These are phyloP conservation scores for Aurelia coerulea DNA, from an alignment of 30 jellyfish, hydroid and myxozoan species.

Conservation along the genomic window DNA sequence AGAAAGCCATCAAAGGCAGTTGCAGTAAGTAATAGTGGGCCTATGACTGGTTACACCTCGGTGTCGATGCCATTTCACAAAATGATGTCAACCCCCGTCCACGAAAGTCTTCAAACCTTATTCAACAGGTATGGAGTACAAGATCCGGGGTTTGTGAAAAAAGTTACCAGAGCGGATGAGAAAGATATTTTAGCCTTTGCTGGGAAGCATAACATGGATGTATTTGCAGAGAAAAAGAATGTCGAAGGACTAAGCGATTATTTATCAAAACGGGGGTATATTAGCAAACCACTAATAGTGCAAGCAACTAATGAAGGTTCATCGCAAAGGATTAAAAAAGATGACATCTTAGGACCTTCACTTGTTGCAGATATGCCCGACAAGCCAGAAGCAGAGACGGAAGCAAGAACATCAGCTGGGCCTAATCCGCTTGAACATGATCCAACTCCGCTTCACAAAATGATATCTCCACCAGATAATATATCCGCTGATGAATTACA, in stretches of 20 bases:
- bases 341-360: conserved; percentile 31
- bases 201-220: conserved; percentile 68
- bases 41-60: conserved; percentile 67
- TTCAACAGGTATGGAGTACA: conserved; percentile 41
- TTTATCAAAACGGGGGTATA: conserved; percentile 26
- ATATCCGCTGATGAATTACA: conserved; percentile 42
- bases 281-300: conserved; percentile 22
- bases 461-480: conserved; percentile 47
- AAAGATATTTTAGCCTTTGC: conserved; percentile 62
- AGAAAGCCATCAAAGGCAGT: background rate
- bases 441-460: conserved; percentile 58
- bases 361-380: conserved; percentile 39
- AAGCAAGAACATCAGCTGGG: conserved; percentile 46
- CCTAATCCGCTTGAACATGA: conserved; percentile 62
- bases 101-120: conserved; percentile 38
- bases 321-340: conserved; percentile 44
- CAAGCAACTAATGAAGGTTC: conserved; percentile 32
- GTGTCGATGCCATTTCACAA: conserved; percentile 57
- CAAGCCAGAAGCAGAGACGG: conserved; percentile 26
- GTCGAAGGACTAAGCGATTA: conserved; percentile 59
- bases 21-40: conserved; percentile 37
- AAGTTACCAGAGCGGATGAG: conserved; percentile 66
- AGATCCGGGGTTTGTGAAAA: conserved; percentile 65
- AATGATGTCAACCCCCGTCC: conserved; percentile 34
- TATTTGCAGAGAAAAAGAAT: conserved; percentile 61